These are phyloP conservation scores for Oeneis ivallda DNA, from an alignment of 2,888 invertebrate genomes.

Conservation along the genomic window DNA sequence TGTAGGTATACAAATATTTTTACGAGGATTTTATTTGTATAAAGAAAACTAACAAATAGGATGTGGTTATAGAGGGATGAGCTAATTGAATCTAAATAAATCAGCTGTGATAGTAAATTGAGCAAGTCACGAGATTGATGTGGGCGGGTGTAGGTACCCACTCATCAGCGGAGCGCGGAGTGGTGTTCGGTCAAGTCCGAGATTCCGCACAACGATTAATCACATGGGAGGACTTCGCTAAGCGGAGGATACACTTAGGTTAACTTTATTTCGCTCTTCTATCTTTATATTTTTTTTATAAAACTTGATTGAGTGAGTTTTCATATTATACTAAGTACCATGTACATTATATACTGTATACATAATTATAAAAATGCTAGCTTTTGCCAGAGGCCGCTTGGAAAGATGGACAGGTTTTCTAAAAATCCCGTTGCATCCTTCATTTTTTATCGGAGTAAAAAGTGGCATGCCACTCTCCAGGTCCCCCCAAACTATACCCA, in stretches of 20 bases:
- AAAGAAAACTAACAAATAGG: background rate
- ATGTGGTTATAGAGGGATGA: background rate
- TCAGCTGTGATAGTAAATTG: constrained; percentile 36
- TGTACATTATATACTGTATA: too few relatives aligned
- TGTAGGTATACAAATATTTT: background rate
- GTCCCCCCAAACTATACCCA: too few relatives aligned
- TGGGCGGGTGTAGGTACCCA: constrained; percentile 42
- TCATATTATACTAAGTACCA: too few relatives aligned
- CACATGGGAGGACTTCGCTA: constrained; percentile 65
- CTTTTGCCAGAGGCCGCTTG: too few relatives aligned
- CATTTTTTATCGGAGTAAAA: too few relatives aligned
- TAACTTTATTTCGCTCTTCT: background rate
- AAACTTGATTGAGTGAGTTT: constrained; percentile 3
- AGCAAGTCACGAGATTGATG: constrained; percentile 49
- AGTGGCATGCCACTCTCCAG: too few relatives aligned
- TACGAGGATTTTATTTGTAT: background rate
- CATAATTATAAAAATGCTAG: too few relatives aligned
- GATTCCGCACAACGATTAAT: constrained; percentile 68
- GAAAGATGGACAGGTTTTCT: too few relatives aligned
- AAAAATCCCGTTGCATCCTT: too few relatives aligned
- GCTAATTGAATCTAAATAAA: constrained; percentile 17
- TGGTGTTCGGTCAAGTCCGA: constrained; percentile 57
- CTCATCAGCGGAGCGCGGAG: constrained; percentile 49
- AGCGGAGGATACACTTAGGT: constrained; percentile 43
- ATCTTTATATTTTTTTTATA: background rate